phyloP scores from a whole-genome alignment of 2,888 invertebrate species.

The Philhelius pedissequus region DNA sequence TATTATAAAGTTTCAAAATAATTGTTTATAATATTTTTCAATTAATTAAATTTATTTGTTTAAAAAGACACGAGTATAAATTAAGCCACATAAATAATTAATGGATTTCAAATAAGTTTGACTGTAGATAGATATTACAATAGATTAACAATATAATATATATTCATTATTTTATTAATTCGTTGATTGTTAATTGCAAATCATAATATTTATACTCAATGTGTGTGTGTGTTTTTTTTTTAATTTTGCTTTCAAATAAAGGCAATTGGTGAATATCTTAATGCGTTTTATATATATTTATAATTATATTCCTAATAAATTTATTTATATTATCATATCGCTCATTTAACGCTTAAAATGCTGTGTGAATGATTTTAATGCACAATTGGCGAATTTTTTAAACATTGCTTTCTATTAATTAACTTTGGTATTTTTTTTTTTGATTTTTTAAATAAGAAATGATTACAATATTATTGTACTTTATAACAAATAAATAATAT shows the following conservation, averaged over 20 bases:
- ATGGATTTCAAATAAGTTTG: neutral
- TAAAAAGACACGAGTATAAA: too few species aligned
- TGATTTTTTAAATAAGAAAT: neutral
- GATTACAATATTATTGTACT: neutral
- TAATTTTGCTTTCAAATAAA: slow-evolving; percentile 66
- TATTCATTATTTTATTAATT: neutral
- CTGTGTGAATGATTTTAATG: slow-evolving; percentile 46
- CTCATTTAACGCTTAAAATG: slow-evolving; percentile 41
- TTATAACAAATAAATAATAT: neutral
- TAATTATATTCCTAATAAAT: neutral
- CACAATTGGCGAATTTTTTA: slow-evolving; percentile 40
- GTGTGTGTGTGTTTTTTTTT: neutral
- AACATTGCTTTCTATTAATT: slow-evolving; percentile 5
- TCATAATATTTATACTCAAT: slow-evolving; percentile 9
- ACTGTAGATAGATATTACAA: neutral
- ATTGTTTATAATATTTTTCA: too few species aligned
- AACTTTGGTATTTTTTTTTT: neutral
- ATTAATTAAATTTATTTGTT: too few species aligned
- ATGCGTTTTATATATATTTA: slow-evolving; percentile 54
- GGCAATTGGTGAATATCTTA: slow-evolving; percentile 71
- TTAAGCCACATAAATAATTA: too few species aligned
- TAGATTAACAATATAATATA: neutral
- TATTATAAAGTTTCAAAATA: too few species aligned
- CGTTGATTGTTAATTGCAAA: slow-evolving; percentile 64
- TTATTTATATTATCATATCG: slow-evolving; percentile 8